Conservation (phyloP, 2,888 invertebrate genomes). For the Cosmorhoe ocellata region DNA sequence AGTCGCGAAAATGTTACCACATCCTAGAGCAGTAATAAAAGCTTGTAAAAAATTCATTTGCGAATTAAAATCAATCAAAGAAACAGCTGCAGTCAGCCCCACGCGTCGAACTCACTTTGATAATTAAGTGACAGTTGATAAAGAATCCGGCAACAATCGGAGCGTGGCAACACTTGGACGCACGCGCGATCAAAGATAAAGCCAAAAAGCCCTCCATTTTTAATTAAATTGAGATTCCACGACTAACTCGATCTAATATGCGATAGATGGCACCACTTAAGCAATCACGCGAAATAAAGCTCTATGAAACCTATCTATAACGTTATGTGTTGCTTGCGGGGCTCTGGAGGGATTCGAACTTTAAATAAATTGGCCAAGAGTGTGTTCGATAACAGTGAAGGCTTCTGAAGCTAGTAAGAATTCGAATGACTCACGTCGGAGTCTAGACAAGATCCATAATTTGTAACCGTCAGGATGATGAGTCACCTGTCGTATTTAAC, state of each 20-base stretch:
- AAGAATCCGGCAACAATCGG: slow-evolving; percentile 51
- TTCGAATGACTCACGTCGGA: too few species aligned
- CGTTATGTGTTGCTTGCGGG: background rate
- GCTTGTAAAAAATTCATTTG: slow-evolving; percentile 32
- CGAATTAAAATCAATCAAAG: slow-evolving; percentile 46
- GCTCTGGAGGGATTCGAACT: slow-evolving; percentile 1
- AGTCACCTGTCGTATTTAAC: too few species aligned
- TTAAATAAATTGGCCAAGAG: background rate
- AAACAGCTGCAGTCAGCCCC: slow-evolving; percentile 35
- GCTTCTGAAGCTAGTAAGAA: too few species aligned
- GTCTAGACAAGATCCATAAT: too few species aligned
- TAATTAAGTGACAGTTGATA: slow-evolving; percentile 75
- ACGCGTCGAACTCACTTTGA: slow-evolving; percentile 58
- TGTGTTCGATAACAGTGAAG: too few species aligned
- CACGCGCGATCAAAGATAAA: slow-evolving; percentile 70
- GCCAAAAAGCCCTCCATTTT: slow-evolving; percentile 56
- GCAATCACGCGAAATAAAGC: background rate
- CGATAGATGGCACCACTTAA: slow-evolving; percentile 40
- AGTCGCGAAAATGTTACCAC: too few species aligned
- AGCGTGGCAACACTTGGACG: slow-evolving; percentile 69
- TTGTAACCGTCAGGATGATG: too few species aligned
- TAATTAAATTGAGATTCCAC: slow-evolving; percentile 79
- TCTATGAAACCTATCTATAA: background rate
- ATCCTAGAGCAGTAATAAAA: too few species aligned
- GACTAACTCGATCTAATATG: slow-evolving; percentile 40